Evolutionary conservation across 2,113 vertebrate genomes (phyloP), one percentile per base, ranked within the genome.

Genomic region (Zingel zingel): DNA sequence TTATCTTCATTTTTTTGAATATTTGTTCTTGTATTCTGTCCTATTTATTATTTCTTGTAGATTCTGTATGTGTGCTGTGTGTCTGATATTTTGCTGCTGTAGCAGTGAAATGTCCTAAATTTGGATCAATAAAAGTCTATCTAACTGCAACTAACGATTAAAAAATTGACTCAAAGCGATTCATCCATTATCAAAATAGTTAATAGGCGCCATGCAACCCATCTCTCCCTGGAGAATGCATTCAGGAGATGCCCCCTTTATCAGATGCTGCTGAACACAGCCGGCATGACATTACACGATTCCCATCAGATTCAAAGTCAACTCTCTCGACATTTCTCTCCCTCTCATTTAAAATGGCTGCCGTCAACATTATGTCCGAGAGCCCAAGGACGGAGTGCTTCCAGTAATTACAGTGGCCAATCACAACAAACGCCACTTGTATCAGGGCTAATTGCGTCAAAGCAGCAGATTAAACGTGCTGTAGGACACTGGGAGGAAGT

Each of bases 271-370:
- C 79, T 7, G 25, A 74, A 82, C 74, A 81, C 66, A 3, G 53
- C 63, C 0, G 21, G n/a, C 0, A 21, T 67, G 85, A 86, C 86
- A 81, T 88, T 80, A 71, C 82, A 83, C 6, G 9, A 61, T 39
- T 64, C 57, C 58, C 62, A 56, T 85, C 76, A 30, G 63, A 77
- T 43, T 71, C 65, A 74, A 64, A 74, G 79, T 74, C 51, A 56
- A 27, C 65, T 79, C 83, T 56, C 83, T 83, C 70, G 84, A 86
- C 77, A 76, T 84, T 82, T 73, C 47, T 62, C n/a, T 81, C 19
- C 30, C 15, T 45, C 27, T 77, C 7, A 14, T 67, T 78, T 39
- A 78, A 89, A 88, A 89, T 75, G 66, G 50, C 78, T n/a, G 57
- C 77, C 0, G 45, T 45, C 54, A 66, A 77, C 23, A 54, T 61